These are phyloP conservation scores for Acromyrmex heyeri DNA, from an alignment of 1,140 invertebrate genomes.

Conservation along the genomic window DNA sequence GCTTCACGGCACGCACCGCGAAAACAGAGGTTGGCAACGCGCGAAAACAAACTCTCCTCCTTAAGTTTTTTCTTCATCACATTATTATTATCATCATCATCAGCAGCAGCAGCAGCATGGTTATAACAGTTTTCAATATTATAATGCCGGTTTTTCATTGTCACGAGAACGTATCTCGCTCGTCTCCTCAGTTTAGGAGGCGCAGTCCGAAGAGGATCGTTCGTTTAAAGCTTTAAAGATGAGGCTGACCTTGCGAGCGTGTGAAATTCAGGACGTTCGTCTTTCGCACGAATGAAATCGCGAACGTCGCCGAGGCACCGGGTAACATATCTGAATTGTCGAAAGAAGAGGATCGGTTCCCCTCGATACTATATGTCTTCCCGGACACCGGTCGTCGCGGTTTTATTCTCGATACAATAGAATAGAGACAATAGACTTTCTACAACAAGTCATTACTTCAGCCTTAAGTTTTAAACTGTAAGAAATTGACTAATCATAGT, in stretches of 20 bases:
- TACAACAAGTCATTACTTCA: too few species aligned
- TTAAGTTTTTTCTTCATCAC: constrained; percentile 45
- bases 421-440: background rate
- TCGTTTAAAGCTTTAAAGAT: constrained; percentile 30
- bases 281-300: constrained; percentile 57
- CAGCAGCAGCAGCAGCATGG: constrained; percentile 25
- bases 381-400: constrained; percentile 37
- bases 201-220: constrained; percentile 47
- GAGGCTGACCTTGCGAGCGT: constrained; percentile 71
- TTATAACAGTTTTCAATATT: constrained; percentile 37
- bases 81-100: constrained; percentile 48
- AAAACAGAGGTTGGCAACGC: constrained; percentile 39
- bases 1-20: constrained; percentile 14
- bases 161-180: constrained; percentile 2
- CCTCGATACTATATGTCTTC: background rate
- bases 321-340: constrained; percentile 24
- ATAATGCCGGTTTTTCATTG: constrained; percentile 32
- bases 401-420: constrained; percentile 46
- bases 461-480: too few species aligned
- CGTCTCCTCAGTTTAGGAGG: background rate
- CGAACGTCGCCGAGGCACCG: constrained; percentile 29
- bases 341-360: constrained; percentile 25
- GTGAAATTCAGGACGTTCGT: constrained; percentile 42
- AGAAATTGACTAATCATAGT: too few species aligned
- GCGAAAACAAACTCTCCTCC: constrained; percentile 49